These are phyloP conservation scores for Brachionus paranguensis DNA, from an alignment of 1,140 invertebrate genomes.

Conservation along the genomic window DNA sequence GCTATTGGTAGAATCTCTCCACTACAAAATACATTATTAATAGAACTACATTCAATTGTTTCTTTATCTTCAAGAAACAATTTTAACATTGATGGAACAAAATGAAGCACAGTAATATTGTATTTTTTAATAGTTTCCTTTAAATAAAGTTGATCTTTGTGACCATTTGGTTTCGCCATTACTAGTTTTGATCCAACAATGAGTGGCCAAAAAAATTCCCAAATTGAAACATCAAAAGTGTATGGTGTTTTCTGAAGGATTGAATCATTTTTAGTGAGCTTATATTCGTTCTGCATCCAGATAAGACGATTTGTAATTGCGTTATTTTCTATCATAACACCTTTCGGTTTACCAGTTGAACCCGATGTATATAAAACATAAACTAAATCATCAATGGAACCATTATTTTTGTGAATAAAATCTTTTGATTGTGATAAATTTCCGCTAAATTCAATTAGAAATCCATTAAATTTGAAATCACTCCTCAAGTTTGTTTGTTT, in stretches of 20 bases:
- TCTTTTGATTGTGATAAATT: not conserved
- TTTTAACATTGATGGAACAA: not conserved
- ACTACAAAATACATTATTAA: not conserved
- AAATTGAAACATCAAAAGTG: not conserved
- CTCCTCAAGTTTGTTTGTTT: not conserved
- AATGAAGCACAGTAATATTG: not conserved
- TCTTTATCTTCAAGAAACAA: not conserved
- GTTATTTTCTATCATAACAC: not conserved
- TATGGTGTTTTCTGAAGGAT: not conserved
- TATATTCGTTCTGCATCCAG: not conserved
- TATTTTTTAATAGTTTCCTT: not conserved
- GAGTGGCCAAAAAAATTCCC: not conserved
- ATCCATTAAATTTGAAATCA: not conserved
- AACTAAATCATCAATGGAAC: not conserved
- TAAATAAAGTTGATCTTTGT: not conserved
- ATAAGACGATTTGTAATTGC: not conserved
- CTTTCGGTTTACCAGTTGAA: not conserved
- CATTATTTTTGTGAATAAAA: not conserved
- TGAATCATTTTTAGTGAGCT: not conserved
- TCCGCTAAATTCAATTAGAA: not conserved
- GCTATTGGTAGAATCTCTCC: not conserved
- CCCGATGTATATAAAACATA: not conserved
- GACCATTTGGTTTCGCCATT: not conserved
- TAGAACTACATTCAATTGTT: not conserved
- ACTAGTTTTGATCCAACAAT: not conserved